Conservation (phyloP, 2,797 vertebrate species). For the Halcyon chelicuti region DNA sequence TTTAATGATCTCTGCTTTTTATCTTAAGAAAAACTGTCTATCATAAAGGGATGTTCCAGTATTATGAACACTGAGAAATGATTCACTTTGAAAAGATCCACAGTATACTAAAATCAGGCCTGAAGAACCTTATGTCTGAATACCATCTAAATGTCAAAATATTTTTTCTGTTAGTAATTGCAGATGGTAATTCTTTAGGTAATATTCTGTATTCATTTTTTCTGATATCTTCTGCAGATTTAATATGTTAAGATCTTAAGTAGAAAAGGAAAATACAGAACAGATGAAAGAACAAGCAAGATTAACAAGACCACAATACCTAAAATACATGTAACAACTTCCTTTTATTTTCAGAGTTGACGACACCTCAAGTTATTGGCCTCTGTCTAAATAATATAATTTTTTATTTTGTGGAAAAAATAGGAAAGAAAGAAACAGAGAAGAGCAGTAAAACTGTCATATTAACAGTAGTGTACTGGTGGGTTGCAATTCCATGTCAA, state of each 20-base stretch:
- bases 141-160: neutral
- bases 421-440: neutral
- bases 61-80: neutral
- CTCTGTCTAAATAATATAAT: neutral
- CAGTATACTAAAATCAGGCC: neutral
- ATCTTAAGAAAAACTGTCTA: neutral
- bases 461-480: neutral
- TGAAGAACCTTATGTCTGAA: neutral
- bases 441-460: neutral
- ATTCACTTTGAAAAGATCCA: neutral
- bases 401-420: neutral
- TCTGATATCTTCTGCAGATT: neutral
- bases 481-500: neutral
- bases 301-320: neutral
- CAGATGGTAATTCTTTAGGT: neutral
- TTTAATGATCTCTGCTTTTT: neutral
- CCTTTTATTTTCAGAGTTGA: neutral
- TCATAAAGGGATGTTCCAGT: neutral
- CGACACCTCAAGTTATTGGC: neutral
- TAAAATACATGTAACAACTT: neutral
- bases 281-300: neutral
- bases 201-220: neutral
- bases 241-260: neutral
- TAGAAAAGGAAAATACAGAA: neutral
- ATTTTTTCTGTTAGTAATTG: neutral